These are phyloP conservation scores for Gobio occitaniae DNA, from an alignment of 2,797 vertebrate species.

Conservation along the genomic window DNA sequence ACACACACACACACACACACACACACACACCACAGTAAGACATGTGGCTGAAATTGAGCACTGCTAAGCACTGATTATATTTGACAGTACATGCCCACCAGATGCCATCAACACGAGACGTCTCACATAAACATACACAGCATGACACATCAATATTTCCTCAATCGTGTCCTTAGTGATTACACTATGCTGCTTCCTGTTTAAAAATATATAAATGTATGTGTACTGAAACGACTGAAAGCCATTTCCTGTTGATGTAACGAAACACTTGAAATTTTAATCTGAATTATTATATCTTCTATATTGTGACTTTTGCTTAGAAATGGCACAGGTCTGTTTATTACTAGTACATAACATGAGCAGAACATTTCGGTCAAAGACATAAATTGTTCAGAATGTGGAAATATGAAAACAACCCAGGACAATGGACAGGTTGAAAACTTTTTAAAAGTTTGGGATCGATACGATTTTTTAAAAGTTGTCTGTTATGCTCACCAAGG, in stretches of 20 bases:
- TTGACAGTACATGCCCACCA: neutral
- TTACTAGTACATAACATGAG: neutral
- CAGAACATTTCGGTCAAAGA: neutral
- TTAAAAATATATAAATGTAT: neutral
- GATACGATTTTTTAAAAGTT: neutral
- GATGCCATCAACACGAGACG: neutral
- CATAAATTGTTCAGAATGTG: neutral
- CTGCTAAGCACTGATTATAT: neutral
- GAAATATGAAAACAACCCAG: neutral
- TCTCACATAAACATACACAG: conserved; percentile 6
- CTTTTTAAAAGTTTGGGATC: neutral
- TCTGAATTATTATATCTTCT: neutral
- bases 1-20: too few species aligned
- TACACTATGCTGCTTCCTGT: neutral
- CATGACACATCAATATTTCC: neutral
- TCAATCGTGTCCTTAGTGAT: neutral
- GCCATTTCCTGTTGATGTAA: neutral
- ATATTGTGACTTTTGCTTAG: neutral
- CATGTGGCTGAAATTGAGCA: neutral
- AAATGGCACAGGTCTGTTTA: neutral
- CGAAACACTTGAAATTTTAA: neutral
- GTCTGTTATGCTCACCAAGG: neutral
- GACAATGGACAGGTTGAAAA: neutral
- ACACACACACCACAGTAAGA: neutral
- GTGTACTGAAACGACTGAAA: neutral